A percentile compares a stretch with the other conserved stretches of the same genome.
Conservation (phyloP, 2,888 invertebrate species). For the Chrysotoxum bicinctum region DNA sequence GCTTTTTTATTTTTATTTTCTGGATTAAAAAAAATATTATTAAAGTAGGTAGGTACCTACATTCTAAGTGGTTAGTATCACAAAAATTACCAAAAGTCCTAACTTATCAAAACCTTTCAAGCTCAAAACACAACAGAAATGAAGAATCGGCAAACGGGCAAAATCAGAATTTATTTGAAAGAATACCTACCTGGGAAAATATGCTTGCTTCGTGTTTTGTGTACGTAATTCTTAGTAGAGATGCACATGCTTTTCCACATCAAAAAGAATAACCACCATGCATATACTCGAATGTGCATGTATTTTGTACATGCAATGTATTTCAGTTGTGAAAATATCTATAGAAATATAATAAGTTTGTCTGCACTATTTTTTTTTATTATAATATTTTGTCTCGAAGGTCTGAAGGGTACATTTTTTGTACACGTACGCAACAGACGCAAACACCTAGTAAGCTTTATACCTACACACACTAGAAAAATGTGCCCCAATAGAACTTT, state of each 20-base stretch:
- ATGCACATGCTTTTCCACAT: constrained; percentile 51
- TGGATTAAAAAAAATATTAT: not conserved
- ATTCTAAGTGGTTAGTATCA: not conserved
- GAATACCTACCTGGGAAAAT: not conserved
- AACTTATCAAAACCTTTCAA: not conserved
- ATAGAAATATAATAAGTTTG: constrained; percentile 54
- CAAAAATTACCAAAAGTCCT: not conserved
- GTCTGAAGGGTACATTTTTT: constrained; percentile 37
- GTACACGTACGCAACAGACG: constrained; percentile 49
- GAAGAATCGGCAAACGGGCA: not conserved
- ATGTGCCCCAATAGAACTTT: not conserved
- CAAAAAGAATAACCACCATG: constrained; percentile 23
- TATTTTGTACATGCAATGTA: not conserved
- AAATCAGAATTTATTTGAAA: not conserved
- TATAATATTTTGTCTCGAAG: constrained; percentile 47
- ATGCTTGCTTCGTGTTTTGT: not conserved
- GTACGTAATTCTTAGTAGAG: constrained; percentile 49
- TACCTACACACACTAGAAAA: not conserved
- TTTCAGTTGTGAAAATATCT: constrained; percentile 44
- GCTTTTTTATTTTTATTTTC: not conserved
- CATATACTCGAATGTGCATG: constrained; percentile 24
- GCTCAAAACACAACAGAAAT: not conserved
- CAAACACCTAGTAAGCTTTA: constrained; percentile 31
- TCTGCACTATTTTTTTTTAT: constrained; percentile 26
- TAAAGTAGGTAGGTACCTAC: not conserved